Evolutionary conservation across 1,140 invertebrate genomes (phyloP), one percentile per base, ranked within the genome.

Genomic region (Arion vulgaris): DNA sequence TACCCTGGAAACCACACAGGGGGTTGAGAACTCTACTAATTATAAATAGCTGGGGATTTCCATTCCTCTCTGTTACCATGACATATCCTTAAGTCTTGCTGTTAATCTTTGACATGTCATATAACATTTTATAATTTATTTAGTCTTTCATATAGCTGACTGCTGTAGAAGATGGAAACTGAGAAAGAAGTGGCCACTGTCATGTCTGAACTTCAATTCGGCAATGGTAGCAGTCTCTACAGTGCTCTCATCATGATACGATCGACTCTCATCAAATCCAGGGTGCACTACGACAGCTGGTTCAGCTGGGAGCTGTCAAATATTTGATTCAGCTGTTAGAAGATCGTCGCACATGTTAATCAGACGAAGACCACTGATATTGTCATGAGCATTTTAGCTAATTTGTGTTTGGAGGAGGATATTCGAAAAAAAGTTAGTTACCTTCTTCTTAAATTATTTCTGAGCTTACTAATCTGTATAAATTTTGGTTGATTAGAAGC

Each of bases 341-440:
- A 23, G 62, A 69, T 51, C n/a, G 7, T n/a, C 28, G n/a, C 0
- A 4, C 36, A 69, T 45, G 39, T 45, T 0, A 71, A 57, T 53
- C n/a, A 51, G 17, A 36, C 32, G 17, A 80, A 80, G 39, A 80
- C 41, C 5, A 36, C 26, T 39, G 78, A 80, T 51, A 80, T 80
- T 49, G 41, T 80, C 7, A 71, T 80, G 62, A 80, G 78, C 66
- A 80, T 71, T 45, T 71, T 80, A n/a, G 78, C 62, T 2, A 80
- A 80, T 71, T 17, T 80, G 39, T 80, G 78, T 26, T 19, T 80
- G 4, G 78, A 80, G 28, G 78, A 80, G 38, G 68, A 49, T 38
- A 39, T 71, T 17, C 41, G 78, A 45, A 41, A 80, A 13, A 66
- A 78, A 36, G 68, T 53, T 57, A 39, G 76, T 79, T 13, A n/a